These are phyloP conservation scores for Xenopus tropicalis DNA, from an alignment of 2,113 vertebrate species.

Conservation along the genomic window DNA sequence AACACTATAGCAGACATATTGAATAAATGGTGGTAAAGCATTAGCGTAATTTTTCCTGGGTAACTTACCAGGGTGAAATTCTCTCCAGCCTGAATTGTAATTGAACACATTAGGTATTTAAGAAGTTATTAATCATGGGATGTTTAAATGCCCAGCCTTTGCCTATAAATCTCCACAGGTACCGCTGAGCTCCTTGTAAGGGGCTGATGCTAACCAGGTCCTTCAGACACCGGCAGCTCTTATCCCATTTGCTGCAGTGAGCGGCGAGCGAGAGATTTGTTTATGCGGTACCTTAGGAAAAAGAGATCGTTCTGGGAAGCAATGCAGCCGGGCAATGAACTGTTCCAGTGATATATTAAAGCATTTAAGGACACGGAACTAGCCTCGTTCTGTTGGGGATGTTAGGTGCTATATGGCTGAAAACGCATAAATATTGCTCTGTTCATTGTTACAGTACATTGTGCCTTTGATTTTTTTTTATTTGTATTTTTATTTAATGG, in stretches of 20 bases:
- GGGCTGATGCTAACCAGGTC: slow-evolving; percentile 6
- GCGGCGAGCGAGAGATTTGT: neutral
- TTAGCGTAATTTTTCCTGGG: too few species aligned
- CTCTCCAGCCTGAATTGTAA: neutral
- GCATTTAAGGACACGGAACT: neutral
- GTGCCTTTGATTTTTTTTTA: too few species aligned
- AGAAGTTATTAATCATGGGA: slow-evolving; percentile 1
- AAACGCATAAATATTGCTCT: too few species aligned
- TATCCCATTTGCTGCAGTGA: neutral
- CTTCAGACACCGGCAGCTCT: neutral
- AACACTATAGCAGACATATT: too few species aligned
- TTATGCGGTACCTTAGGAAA: neutral
- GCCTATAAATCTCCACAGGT: slow-evolving; percentile 3
- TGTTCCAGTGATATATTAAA: neutral
- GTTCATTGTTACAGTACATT: too few species aligned
- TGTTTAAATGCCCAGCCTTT: slow-evolving; percentile 1
- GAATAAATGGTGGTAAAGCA: too few species aligned
- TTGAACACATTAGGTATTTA: neutral
- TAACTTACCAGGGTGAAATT: neutral
- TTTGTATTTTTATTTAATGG: too few species aligned
- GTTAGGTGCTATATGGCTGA: too few species aligned
- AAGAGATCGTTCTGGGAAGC: neutral
- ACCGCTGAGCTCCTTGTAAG: slow-evolving; percentile 3
- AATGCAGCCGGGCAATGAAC: neutral
- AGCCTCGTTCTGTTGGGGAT: too few species aligned